Evolutionary conservation across 92 coral and sea anemone species (phyloP).

Genomic region (Chrysogorgia sp.): DNA sequence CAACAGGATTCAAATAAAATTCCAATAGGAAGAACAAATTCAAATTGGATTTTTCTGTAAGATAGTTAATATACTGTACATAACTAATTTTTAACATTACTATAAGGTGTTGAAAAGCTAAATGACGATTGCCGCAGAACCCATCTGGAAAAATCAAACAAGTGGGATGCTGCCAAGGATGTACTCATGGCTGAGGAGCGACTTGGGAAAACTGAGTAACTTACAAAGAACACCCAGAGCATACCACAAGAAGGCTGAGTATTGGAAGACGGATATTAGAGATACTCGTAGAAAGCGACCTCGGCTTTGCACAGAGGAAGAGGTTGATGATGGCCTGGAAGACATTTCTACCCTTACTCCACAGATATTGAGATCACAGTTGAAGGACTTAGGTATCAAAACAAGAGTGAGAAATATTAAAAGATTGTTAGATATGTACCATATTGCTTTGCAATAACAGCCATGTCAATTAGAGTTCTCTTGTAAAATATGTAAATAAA

Average conservation of each 20-base stretch:
- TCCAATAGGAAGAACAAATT: too few species aligned
- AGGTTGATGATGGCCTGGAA: conserved; percentile 12
- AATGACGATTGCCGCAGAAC: too few species aligned
- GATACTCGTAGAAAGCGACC: too few species aligned
- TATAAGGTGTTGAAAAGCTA: too few species aligned
- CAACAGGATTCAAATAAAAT: too few species aligned
- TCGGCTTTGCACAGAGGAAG: too few species aligned
- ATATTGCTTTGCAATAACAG: conserved; percentile 40
- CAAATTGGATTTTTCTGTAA: too few species aligned
- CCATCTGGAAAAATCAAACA: too few species aligned
- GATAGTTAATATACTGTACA: too few species aligned
- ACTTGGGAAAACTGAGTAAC: conserved; percentile 34
- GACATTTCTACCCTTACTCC: too few species aligned
- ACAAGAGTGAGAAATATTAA: conserved; percentile 49
- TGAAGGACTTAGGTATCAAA: conserved; percentile 48
- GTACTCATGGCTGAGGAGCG: conserved; percentile 58
- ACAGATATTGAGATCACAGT: conserved; percentile 7
- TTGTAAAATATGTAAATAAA: not conserved
- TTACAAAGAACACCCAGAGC: conserved; percentile 47
- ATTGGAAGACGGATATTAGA: conserved; percentile 48
- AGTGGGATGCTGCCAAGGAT: too few species aligned
- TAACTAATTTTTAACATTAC: too few species aligned
- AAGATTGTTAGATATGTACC: conserved; percentile 49
- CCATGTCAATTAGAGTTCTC: not conserved
- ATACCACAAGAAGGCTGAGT: conserved; percentile 45